Percentiles rank a stretch among this genome's conserved stretches.
These are phyloP conservation scores for Drosophila mauritiana DNA, from an alignment of 1,140 invertebrate genomes.

Conservation along the genomic window DNA sequence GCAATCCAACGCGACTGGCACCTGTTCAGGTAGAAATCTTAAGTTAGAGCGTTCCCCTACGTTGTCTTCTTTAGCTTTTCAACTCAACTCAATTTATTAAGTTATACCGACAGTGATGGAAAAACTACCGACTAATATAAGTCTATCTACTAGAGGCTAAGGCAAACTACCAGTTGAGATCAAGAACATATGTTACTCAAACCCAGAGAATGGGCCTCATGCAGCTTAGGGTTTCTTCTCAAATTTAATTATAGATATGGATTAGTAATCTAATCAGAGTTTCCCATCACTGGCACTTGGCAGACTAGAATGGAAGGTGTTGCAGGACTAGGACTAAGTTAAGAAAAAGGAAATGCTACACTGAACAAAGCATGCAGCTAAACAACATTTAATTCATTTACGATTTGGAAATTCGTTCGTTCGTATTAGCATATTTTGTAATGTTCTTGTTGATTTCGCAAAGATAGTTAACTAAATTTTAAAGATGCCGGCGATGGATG, in stretches of 20 bases:
- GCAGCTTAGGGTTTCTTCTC: not conserved
- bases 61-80: slow-evolving; percentile 6
- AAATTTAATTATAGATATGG: no score
- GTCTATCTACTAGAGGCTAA: not conserved
- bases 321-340: slow-evolving; percentile 41
- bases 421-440: not conserved
- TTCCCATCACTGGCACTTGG: slow-evolving; percentile 9
- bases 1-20: slow-evolving; percentile 74
- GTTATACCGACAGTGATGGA: slow-evolving; percentile 50
- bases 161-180: not conserved
- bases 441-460: not conserved
- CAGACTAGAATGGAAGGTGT: slow-evolving; percentile 35
- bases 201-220: not conserved
- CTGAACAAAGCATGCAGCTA: slow-evolving; percentile 39
- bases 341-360: slow-evolving; percentile 30
- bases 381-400: slow-evolving; percentile 6
- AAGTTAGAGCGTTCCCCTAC: not conserved
- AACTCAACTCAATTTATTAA: slow-evolving; percentile 69
- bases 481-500: slow-evolving; percentile 12
- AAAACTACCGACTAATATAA: slow-evolving; percentile 2
- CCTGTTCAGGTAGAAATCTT: slow-evolving; percentile 35
- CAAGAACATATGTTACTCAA: not conserved
- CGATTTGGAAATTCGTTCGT: not conserved
- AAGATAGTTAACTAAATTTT: not conserved
- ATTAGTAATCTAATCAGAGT: not conserved